Conservation (phyloP, 1,140 invertebrate genomes). For the Diabrotica virgifera region DNA sequence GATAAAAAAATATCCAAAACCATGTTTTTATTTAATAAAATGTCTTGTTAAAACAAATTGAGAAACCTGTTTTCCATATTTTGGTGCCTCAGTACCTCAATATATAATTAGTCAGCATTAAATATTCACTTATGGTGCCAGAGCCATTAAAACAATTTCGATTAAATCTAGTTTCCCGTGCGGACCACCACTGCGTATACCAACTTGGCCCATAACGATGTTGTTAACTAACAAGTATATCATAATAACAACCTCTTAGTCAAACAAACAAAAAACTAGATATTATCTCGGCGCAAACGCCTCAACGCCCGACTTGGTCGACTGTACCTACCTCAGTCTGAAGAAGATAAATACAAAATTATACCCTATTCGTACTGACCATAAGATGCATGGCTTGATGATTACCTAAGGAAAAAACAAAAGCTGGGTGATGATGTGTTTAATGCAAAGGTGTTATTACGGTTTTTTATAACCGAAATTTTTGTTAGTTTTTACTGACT, state of each 20-base stretch:
- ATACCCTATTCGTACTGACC: conserved; percentile 44
- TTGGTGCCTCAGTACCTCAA: too few species aligned
- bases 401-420: conserved; percentile 34
- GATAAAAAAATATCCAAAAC: too few species aligned
- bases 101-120: too few species aligned
- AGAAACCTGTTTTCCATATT: too few species aligned
- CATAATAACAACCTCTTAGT: conserved; percentile 37
- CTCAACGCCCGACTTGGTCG: conserved; percentile 23
- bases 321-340: conserved; percentile 44
- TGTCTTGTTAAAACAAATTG: too few species aligned
- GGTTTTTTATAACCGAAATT: conserved; percentile 23
- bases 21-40: too few species aligned
- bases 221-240: conserved; percentile 42
- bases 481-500: conserved; percentile 18
- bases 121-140: too few species aligned
- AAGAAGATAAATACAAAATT: conserved; percentile 48
- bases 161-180: too few species aligned
- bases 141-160: too few species aligned
- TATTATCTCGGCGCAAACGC: conserved; percentile 1
- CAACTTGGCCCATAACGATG: conserved; percentile 30
- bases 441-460: conserved; percentile 37
- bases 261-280: conserved; percentile 18
- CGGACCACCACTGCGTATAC: conserved; percentile 18
- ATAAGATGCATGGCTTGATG: conserved; percentile 33
- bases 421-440: conserved; percentile 32